Percentiles rank a stretch among this genome's conserved stretches.
Conservation (phyloP, 2,113 vertebrate genomes). For the Pluvianellus socialis region DNA sequence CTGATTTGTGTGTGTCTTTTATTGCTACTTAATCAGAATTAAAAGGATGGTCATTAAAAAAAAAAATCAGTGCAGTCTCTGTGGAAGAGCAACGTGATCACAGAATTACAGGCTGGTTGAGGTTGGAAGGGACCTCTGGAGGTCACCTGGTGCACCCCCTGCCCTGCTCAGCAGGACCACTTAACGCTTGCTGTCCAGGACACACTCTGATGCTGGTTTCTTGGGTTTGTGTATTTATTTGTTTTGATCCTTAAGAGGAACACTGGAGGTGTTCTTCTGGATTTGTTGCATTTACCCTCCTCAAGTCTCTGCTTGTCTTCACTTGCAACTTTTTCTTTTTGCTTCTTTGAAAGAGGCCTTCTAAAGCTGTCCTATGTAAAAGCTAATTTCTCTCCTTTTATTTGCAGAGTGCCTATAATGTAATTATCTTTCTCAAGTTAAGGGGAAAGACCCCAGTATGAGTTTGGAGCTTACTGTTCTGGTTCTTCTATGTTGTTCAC, state of each 20-base stretch:
- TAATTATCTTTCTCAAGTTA: neutral
- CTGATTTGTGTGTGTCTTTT: neutral
- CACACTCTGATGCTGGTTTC: neutral
- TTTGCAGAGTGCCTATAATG: neutral
- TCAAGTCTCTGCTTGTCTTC: neutral
- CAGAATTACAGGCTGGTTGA: neutral
- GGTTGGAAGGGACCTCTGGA: neutral
- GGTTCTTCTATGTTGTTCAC: neutral
- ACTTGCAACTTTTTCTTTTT: neutral
- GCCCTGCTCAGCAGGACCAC: neutral
- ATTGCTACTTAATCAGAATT: neutral
- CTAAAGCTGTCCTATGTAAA: neutral
- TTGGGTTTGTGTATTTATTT: neutral
- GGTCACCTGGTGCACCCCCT: neutral
- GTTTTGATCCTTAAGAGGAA: neutral
- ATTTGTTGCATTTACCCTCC: neutral
- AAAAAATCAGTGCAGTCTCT: neutral
- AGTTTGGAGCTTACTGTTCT: neutral
- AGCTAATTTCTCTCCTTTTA: neutral
- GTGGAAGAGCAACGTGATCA: neutral
- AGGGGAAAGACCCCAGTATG: neutral
- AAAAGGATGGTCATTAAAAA: neutral
- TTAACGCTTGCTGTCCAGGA: neutral
- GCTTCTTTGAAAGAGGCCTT: neutral
- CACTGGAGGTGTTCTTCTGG: neutral